Percentiles rank a stretch among this genome's conserved stretches.
These are phyloP conservation scores for Megaustenia siamemsis DNA, from an alignment of 2,888 invertebrate species.

Conservation along the genomic window DNA sequence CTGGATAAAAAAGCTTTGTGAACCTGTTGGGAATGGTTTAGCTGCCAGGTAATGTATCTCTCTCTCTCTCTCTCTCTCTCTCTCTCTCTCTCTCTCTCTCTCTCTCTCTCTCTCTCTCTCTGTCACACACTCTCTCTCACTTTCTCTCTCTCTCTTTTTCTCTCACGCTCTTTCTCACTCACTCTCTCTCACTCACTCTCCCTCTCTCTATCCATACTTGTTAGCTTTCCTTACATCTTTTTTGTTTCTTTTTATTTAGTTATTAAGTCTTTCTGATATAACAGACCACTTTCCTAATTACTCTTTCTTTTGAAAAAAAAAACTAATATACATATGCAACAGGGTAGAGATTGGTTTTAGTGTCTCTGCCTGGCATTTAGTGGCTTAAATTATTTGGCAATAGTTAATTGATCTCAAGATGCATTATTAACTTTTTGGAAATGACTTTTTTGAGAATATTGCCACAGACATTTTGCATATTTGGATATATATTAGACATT, in stretches of 20 bases:
- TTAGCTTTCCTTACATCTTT: no score
- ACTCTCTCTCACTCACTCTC: background rate
- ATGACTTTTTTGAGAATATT: no score
- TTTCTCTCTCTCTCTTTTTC: constrained; percentile 1
- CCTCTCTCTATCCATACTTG: background rate
- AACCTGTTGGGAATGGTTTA: constrained; percentile 70
- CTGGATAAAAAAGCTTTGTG: constrained; percentile 80
- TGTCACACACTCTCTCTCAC: constrained; percentile 3
- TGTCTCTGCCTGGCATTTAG: no score
- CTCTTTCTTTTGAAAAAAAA: background rate
- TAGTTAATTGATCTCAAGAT: no score
- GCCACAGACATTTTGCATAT: no score
- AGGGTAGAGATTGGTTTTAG: no score
- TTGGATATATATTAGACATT: no score
- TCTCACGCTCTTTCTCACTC: background rate
- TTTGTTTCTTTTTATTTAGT: background rate
- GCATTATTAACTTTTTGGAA: no score
- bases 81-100: constrained; percentile 3
- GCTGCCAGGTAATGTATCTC: constrained; percentile 68
- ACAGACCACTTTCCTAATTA: background rate
- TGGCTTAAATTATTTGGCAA: no score
- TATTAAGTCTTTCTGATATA: no score
- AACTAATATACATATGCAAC: no score
- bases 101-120: background rate
- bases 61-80: constrained; percentile 1